Base-by-base conservation (phyloP, 2,113 vertebrate genomes). In the Dinomys branickii region DNA sequence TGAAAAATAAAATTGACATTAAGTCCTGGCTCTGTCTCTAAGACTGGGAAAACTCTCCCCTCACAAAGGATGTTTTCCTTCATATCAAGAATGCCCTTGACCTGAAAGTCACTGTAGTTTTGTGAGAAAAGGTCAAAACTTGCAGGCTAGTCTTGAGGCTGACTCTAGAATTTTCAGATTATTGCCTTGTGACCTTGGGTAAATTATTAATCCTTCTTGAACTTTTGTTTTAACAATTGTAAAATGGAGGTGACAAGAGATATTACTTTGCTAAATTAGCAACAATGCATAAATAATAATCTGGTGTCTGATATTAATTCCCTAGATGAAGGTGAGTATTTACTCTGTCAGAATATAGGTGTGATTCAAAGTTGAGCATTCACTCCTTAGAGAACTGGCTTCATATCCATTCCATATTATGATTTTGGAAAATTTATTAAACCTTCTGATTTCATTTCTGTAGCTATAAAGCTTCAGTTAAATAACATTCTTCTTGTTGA, bases 381-480 rank as follows among this genome's bases (percentile, higher is more conserved):
- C 5, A 5, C 67, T 77, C 71, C 63, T 69, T 9, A n/a, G 28
- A 77, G 19, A 84, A 26, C 6, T 86, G 35, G 30, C 17, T 92
- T 87, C 78, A 24, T 10, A 71, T 26, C 30, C 47, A 80, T 8
- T 56, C 16, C n/a, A 8, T 65, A 50, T 11, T 38, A 63, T 28
- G 38, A 78, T 71, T 97, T 90, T 65, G 26, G 38, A 92, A 80
- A 84, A 78, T 89, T 28, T 90, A 19, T 94, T 94, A 69, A 83
- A 59, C 41, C 35, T 54, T 30, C 58, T 50, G 52, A 82, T 50
- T 61, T 94, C 84, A 20, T 67, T 91, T 93, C 69, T 80, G 3
- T 88, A 16, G 86, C 75, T 92, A 52, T 54, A 35, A 65, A 87
- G 56, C 80, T 88, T 75, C 67, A 69, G 52, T 75, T 30, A 88